These are phyloP conservation scores for Periophthalmodon schlosseri DNA, from an alignment of 2,113 vertebrate species.

Conservation along the genomic window DNA sequence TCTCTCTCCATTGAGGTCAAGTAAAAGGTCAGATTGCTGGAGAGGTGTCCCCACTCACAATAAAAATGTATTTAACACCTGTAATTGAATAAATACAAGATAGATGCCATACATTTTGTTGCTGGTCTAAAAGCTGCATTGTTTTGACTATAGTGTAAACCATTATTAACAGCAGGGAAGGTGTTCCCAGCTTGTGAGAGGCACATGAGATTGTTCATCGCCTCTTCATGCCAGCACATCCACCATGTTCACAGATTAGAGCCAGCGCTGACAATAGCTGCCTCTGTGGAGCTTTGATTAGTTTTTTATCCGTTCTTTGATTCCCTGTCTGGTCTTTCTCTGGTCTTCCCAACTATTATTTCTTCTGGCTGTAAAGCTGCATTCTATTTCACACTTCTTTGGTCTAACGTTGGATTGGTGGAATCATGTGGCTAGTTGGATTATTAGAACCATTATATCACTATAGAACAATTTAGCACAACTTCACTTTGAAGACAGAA, in stretches of 20 bases:
- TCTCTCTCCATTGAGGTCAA: too few relatives aligned
- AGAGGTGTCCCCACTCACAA: too few relatives aligned
- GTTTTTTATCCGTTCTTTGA: conserved; percentile 27
- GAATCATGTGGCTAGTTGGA: conserved; percentile 6
- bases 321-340: conserved; percentile 14
- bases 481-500: neutral
- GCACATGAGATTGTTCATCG: conserved; percentile 11
- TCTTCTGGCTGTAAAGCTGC: neutral
- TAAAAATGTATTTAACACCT: too few relatives aligned
- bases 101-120: too few relatives aligned
- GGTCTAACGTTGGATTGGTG: conserved; percentile 1
- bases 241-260: conserved; percentile 43
- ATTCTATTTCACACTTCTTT: neutral
- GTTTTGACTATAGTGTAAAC: neutral
- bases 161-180: neutral
- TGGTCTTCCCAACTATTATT: neutral
- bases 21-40: too few relatives aligned
- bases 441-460: neutral
- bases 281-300: conserved; percentile 36
- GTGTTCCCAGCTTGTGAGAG: neutral
- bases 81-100: too few relatives aligned
- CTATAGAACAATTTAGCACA: neutral
- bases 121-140: too few relatives aligned
- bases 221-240: conserved; percentile 48
- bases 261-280: conserved; percentile 34